Evolutionary conservation across 2,797 vertebrate genomes (phyloP).

Genomic region (Ara ararauna): DNA sequence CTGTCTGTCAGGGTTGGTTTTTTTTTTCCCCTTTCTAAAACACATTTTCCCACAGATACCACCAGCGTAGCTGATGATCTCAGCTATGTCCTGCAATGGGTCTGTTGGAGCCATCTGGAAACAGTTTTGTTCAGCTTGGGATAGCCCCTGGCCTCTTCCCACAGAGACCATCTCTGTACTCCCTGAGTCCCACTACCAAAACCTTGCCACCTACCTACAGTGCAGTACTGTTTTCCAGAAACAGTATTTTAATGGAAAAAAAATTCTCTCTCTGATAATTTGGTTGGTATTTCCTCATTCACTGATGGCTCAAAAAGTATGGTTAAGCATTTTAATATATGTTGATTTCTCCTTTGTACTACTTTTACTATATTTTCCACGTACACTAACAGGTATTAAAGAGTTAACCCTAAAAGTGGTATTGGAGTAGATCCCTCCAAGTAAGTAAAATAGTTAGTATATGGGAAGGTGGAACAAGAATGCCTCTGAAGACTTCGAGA

Average conservation of each 20-base stretch:
- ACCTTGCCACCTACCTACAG: neutral
- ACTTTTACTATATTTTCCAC: neutral
- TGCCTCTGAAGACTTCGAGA: neutral
- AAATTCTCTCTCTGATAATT: neutral
- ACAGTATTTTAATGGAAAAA: neutral
- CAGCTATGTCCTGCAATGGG: neutral
- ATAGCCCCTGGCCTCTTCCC: neutral
- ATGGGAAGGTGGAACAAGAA: neutral
- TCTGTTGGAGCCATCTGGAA: neutral
- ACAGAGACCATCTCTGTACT: neutral
- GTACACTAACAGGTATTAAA: neutral
- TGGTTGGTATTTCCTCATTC: neutral
- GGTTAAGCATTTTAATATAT: neutral
- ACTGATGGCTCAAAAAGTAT: neutral
- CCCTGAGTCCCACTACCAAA: fast-evolving
- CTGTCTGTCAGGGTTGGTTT: neutral
- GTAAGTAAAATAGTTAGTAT: neutral
- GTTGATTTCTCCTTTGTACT: neutral
- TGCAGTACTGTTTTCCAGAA: neutral
- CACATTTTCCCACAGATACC: neutral
- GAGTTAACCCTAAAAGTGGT: neutral
- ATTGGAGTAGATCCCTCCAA: neutral
- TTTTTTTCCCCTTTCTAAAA: neutral
- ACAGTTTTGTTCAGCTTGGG: neutral
- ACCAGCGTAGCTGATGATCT: neutral